Conservation (phyloP, 2,797 vertebrate genomes). For the Gymnodraco acuticeps region DNA sequence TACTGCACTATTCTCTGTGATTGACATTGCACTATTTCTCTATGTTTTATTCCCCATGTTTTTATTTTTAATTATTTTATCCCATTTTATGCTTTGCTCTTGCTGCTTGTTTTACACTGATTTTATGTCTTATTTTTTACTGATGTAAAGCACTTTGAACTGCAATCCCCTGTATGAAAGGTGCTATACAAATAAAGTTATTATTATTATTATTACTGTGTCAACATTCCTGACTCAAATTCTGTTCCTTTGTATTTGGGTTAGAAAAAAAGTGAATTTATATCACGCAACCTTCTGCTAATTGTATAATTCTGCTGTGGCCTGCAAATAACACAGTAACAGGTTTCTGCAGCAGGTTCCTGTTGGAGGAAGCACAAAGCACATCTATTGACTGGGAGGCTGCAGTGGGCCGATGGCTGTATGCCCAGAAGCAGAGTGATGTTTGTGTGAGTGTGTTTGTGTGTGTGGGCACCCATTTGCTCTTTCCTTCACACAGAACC, state of each 20-base stretch:
- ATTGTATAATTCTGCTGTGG: slow-evolving; percentile 15
- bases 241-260: not conserved
- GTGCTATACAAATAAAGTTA: too few relatives aligned
- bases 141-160: too few relatives aligned
- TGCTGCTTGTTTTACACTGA: too few relatives aligned
- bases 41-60: too few relatives aligned
- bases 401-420: slow-evolving; percentile 64
- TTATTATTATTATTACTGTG: too few relatives aligned
- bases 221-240: not conserved
- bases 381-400: slow-evolving; percentile 61
- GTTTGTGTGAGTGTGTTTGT: slow-evolving; percentile 49
- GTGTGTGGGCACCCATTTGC: slow-evolving; percentile 57
- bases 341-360: slow-evolving; percentile 70
- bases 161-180: too few relatives aligned
- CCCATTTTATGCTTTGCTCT: too few relatives aligned
- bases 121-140: too few relatives aligned
- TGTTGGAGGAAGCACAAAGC: slow-evolving; percentile 66
- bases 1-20: too few relatives aligned
- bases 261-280: not conserved
- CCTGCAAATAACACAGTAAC: slow-evolving; percentile 45
- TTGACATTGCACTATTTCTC: too few relatives aligned
- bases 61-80: too few relatives aligned
- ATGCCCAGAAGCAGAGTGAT: slow-evolving; percentile 65
- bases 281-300: slow-evolving; percentile 22
- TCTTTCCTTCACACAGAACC: slow-evolving; percentile 68